Percentiles rank a stretch among this genome's conserved stretches.
phyloP scores from a whole-genome alignment of 1,140 invertebrate genomes.

The Anoplolepis gracilipes region DNA sequence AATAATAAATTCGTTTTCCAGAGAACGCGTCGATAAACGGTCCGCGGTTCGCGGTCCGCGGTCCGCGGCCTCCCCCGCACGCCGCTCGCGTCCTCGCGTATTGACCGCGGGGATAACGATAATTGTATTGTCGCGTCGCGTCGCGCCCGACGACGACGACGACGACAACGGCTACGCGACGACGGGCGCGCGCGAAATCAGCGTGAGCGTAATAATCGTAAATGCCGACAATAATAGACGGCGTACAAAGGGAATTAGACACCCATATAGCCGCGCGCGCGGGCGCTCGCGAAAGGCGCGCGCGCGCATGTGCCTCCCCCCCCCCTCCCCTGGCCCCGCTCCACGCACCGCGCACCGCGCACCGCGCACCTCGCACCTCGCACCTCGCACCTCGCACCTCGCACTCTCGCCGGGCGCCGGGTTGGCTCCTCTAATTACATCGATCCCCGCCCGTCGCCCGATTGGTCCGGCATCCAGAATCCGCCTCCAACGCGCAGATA shows the following conservation, averaged over 20 bases:
- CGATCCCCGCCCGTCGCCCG: constrained; percentile 38
- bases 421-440: constrained; percentile 61
- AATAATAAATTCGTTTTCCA: constrained; percentile 39
- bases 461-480: constrained; percentile 54
- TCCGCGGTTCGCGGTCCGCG: too few species aligned
- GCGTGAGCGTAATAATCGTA: constrained; percentile 62
- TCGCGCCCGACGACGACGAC: not conserved
- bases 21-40: constrained; percentile 52
- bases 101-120: constrained; percentile 61
- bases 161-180: constrained; percentile 47
- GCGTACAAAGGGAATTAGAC: constrained; percentile 61
- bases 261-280: constrained; percentile 47
- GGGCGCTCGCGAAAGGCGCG: not conserved
- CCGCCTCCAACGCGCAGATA: constrained; percentile 39
- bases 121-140: constrained; percentile 54
- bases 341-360: too few species aligned
- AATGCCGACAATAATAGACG: constrained; percentile 59
- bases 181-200: constrained; percentile 49
- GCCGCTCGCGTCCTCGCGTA: constrained; percentile 45
- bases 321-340: too few species aligned
- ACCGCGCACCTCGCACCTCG: too few species aligned
- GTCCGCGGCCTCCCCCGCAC: constrained; percentile 9
- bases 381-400: too few species aligned
- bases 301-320: constrained; percentile 32
- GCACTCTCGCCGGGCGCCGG: too few species aligned